These are phyloP conservation scores for Amblyjoppa fuscipennis DNA, from an alignment of 2,888 invertebrate genomes.

Conservation along the genomic window DNA sequence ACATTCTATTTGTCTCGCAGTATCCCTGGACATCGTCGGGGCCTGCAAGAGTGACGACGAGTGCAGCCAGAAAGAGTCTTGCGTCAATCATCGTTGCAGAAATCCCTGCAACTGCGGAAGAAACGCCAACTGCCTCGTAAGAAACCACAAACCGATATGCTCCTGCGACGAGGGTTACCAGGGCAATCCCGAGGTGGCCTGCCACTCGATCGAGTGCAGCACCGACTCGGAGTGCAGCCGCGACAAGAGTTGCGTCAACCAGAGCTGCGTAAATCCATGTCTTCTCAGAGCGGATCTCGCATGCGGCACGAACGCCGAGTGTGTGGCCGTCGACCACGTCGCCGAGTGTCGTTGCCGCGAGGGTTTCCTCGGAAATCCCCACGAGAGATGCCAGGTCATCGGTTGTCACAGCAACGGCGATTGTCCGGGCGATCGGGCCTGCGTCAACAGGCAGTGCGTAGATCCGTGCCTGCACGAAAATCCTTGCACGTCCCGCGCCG, in stretches of 20 bases:
- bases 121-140: slow-evolving; percentile 93
- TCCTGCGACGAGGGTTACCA: slow-evolving; percentile 94
- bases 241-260: slow-evolving; percentile 93
- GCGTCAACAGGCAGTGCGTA: slow-evolving; percentile 94
- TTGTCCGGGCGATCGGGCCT: slow-evolving; percentile 94
- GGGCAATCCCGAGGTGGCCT: slow-evolving; percentile 94
- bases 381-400: slow-evolving; percentile 90
- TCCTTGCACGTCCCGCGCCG: slow-evolving; percentile 91
- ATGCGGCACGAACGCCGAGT: slow-evolving; percentile 94
- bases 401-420: slow-evolving; percentile 95
- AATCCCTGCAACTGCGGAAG: slow-evolving; percentile 95
- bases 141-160: slow-evolving; percentile 94
- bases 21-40: slow-evolving; percentile 86
- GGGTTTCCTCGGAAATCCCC: slow-evolving; percentile 92
- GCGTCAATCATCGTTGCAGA: slow-evolving; percentile 94
- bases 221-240: slow-evolving; percentile 94
- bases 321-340: slow-evolving; percentile 90
- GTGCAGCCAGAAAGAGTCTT: slow-evolving; percentile 92
- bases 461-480: slow-evolving; percentile 93
- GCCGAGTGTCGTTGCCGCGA: slow-evolving; percentile 93
- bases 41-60: slow-evolving; percentile 93
- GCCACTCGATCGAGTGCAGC: slow-evolving; percentile 93
- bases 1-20: slow-evolving; percentile 85
- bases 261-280: slow-evolving; percentile 95
- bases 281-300: slow-evolving; percentile 85